Conservation (phyloP, 92 coral and sea anemone species). For the Pocillopora grandis region DNA sequence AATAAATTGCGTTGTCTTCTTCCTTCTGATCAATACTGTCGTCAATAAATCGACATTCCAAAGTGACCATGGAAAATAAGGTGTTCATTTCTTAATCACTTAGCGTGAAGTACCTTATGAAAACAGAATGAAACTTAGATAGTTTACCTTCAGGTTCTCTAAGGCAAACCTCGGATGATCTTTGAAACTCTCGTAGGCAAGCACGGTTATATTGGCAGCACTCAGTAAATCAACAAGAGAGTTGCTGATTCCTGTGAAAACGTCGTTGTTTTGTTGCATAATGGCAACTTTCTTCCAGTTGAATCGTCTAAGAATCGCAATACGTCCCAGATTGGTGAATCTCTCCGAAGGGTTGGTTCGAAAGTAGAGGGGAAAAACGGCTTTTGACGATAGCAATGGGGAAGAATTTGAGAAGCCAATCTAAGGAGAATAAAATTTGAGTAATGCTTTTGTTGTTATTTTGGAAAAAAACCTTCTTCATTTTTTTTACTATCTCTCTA, state of each 20-base stretch:
- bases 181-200: slow-evolving; percentile 71
- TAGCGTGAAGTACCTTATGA: too few species aligned
- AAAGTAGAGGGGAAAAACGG: slow-evolving; percentile 60
- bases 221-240: slow-evolving; percentile 63
- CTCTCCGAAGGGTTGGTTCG: slow-evolving; percentile 74
- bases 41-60: too few species aligned
- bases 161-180: slow-evolving; percentile 63
- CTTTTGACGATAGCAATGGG: slow-evolving; percentile 62
- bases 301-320: slow-evolving; percentile 67
- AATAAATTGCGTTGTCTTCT: too few species aligned
- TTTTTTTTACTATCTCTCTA: too few species aligned
- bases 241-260: slow-evolving; percentile 71
- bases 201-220: slow-evolving; percentile 51
- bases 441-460: not conserved
- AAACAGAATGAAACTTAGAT: too few species aligned
- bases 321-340: slow-evolving; percentile 67
- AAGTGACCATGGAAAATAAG: too few species aligned
- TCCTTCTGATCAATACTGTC: too few species aligned
- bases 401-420: slow-evolving; percentile 70
- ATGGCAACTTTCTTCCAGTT: slow-evolving; percentile 77
- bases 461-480: too few species aligned
- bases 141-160: slow-evolving; percentile 64
- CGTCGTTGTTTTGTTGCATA: slow-evolving; percentile 74
- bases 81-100: too few species aligned
- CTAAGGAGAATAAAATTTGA: slow-evolving; percentile 12